These are phyloP conservation scores for Papilio machaon DNA, from an alignment of 1,140 invertebrate genomes.

Conservation along the genomic window DNA sequence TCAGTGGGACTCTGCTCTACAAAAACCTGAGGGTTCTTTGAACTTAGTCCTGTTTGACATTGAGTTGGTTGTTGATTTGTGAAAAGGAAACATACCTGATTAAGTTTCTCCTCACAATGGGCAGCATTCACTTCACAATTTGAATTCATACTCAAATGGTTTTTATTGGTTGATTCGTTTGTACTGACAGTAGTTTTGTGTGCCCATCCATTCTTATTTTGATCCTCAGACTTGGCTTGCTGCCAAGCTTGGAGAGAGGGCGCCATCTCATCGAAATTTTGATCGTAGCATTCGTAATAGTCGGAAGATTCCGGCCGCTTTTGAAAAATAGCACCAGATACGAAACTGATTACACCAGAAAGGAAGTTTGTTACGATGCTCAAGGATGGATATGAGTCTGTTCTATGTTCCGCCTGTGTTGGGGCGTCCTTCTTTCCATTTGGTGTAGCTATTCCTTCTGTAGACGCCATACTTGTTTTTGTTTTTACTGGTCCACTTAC, in stretches of 20 bases:
- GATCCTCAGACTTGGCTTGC: conserved; percentile 57
- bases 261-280: conserved; percentile 50
- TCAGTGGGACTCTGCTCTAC: conserved; percentile 56
- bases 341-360: conserved; percentile 59
- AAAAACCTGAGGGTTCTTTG: conserved; percentile 52
- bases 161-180: conserved; percentile 46
- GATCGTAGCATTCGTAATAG: conserved; percentile 64
- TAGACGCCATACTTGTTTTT: conserved; percentile 46
- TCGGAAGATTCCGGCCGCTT: conserved; percentile 54
- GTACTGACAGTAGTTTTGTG: conserved; percentile 46
- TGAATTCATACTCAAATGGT: conserved; percentile 53
- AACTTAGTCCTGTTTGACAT: conserved; percentile 31
- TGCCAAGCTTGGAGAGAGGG: conserved; percentile 54
- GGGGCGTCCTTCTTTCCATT: conserved; percentile 38
- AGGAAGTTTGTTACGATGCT: conserved; percentile 60
- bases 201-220: conserved; percentile 64
- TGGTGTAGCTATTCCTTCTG: conserved; percentile 45
- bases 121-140: conserved; percentile 49
- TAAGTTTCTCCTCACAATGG: conserved; percentile 64
- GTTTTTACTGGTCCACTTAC: conserved; percentile 50
- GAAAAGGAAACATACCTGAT: conserved; percentile 54
- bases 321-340: conserved; percentile 62
- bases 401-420: conserved; percentile 39
- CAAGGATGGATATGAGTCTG: conserved; percentile 49
- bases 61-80: conserved; percentile 45